Percentiles rank a stretch among this genome's conserved stretches.
Conservation (phyloP, 1,140 invertebrate genomes). For the Oryctes rhinoceros region DNA sequence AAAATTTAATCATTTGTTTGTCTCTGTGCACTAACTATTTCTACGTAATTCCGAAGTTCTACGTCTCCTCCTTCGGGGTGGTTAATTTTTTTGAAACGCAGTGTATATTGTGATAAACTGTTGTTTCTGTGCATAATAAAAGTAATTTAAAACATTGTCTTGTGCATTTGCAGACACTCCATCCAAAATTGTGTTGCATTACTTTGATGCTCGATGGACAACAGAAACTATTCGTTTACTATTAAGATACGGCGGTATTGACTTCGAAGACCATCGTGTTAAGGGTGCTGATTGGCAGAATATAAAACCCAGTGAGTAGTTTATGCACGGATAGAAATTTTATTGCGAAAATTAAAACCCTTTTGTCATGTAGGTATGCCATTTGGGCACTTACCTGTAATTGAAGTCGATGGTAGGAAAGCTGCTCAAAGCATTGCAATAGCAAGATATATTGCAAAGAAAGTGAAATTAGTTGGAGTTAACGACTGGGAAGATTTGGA, state of each 20-base stretch:
- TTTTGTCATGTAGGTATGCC: constrained; percentile 73
- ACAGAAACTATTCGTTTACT: constrained; percentile 78
- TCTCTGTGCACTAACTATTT: no score
- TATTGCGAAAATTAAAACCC: constrained; percentile 2
- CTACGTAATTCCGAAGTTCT: no score
- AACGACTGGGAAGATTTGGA: constrained; percentile 71
- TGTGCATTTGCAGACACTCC: background rate
- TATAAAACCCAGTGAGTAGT: constrained; percentile 61
- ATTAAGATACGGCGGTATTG: constrained; percentile 72
- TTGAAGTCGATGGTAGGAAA: constrained; percentile 75
- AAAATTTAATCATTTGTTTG: no score
- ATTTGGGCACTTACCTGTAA: constrained; percentile 76
- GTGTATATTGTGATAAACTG: no score
- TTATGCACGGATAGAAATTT: background rate
- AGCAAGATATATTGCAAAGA: constrained; percentile 73
- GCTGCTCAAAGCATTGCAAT: constrained; percentile 75
- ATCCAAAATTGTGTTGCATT: constrained; percentile 52
- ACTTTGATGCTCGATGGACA: constrained; percentile 74
- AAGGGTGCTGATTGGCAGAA: constrained; percentile 67
- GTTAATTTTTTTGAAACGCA: no score
- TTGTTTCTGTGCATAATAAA: no score
- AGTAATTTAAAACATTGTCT: no score
- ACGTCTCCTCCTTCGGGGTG: no score
- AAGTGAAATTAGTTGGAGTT: constrained; percentile 70
- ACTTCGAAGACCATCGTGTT: constrained; percentile 76